Conservation (phyloP, 2,797 vertebrate species). For the Labeo calbasu region DNA sequence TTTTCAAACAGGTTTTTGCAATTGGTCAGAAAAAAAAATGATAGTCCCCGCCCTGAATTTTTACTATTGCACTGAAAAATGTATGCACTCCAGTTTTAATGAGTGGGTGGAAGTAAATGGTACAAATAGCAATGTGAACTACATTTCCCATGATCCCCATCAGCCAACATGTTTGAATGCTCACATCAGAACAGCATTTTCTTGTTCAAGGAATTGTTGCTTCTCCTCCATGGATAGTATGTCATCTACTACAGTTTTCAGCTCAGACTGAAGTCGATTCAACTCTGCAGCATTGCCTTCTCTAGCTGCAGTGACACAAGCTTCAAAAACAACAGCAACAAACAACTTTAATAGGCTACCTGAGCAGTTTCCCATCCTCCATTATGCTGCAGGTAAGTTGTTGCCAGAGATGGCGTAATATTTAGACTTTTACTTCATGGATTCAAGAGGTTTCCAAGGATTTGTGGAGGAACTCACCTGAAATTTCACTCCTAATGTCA, state of each 20-base stretch:
- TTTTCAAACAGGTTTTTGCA: background rate
- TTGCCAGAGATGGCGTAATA: background rate
- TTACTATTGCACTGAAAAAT: background rate
- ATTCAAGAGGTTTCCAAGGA: background rate
- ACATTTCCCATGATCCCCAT: background rate
- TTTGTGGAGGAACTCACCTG: conserved; percentile 67
- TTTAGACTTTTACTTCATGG: background rate
- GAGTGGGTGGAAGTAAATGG: background rate
- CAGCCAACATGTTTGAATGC: conserved; percentile 28
- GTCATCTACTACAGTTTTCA: conserved; percentile 57
- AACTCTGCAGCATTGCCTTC: conserved; percentile 68
- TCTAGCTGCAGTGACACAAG: conserved; percentile 74
- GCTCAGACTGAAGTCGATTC: conserved; percentile 66
- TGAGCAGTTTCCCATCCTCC: background rate
- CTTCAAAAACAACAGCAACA: conserved; percentile 51
- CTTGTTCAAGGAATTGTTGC: conserved; percentile 61
- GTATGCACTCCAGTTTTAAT: background rate
- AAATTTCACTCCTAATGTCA: conserved; percentile 71
- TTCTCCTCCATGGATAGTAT: conserved; percentile 60
- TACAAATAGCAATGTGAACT: background rate
- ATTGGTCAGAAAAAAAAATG: conserved; percentile 14
- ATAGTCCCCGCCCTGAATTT: background rate
- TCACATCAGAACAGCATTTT: conserved; percentile 68
- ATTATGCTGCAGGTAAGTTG: background rate
- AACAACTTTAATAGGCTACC: conserved; percentile 1